phyloP scores from a whole-genome alignment of 2,888 invertebrate genomes.

The Drosophila dives region DNA sequence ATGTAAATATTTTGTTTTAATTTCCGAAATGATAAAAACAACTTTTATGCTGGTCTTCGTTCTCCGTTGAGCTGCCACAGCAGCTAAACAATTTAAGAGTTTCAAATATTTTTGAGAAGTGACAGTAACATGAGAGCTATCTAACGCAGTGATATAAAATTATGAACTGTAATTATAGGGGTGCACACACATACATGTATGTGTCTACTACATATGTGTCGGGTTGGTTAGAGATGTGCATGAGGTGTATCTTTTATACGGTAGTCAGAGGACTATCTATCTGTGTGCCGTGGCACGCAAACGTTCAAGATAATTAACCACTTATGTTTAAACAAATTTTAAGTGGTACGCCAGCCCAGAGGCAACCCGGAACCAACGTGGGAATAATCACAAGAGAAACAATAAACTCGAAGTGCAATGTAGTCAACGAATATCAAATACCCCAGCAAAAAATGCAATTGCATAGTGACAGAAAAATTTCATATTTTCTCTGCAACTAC shows the following conservation, averaged over 20 bases:
- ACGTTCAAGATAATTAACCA: constrained; percentile 79
- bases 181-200: constrained; percentile 35
- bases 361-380: constrained; percentile 61
- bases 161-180: constrained; percentile 77
- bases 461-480: background rate
- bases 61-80: constrained; percentile 7
- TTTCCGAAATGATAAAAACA: constrained; percentile 62
- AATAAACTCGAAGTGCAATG: constrained; percentile 22
- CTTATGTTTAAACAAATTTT: constrained; percentile 81
- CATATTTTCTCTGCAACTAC: background rate
- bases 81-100: constrained; percentile 31
- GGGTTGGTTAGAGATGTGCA: constrained; percentile 22
- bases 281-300: constrained; percentile 61
- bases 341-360: constrained; percentile 60
- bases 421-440: constrained; percentile 30
- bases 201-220: background rate
- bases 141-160: constrained; percentile 71
- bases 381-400: constrained; percentile 66
- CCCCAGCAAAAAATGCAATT: constrained; percentile 1
- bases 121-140: constrained; percentile 48
- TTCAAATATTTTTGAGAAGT: constrained; percentile 28
- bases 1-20: constrained; percentile 79
- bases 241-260: constrained; percentile 51
- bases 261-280: constrained; percentile 33
- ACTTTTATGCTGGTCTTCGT: constrained; percentile 63